Conservation (phyloP, 2,113 vertebrate genomes). For the Apteryx owenii region DNA sequence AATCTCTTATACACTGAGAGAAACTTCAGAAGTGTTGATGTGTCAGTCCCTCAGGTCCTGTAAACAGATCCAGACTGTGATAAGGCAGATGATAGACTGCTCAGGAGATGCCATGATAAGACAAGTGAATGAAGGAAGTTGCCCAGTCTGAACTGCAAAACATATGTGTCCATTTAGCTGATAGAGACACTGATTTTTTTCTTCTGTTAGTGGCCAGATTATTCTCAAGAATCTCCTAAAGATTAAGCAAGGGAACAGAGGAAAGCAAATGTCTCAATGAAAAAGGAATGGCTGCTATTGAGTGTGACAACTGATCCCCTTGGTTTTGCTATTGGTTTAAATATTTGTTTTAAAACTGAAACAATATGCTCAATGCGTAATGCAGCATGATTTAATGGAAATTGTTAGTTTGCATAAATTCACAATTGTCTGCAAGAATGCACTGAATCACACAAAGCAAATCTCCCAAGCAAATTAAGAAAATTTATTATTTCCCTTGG, state of each 20-base stretch:
- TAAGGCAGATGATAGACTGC: not conserved
- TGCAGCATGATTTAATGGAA: conserved; percentile 11
- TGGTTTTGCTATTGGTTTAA: conserved; percentile 6
- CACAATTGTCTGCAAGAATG: not conserved
- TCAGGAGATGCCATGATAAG: not conserved
- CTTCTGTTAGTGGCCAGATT: not conserved
- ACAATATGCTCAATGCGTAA: not conserved
- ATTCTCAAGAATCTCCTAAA: not conserved
- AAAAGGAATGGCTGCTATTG: not conserved
- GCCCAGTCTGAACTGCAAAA: not conserved
- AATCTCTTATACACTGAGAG: conserved; percentile 7
- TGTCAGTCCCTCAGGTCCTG: not conserved
- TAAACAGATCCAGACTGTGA: not conserved
- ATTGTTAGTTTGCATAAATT: conserved; percentile 26
- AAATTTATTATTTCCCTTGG: not conserved
- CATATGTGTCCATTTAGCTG: not conserved
- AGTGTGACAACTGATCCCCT: not conserved
- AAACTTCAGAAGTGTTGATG: not conserved
- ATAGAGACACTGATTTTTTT: not conserved
- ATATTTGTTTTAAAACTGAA: not conserved
- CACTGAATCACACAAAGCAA: conserved; percentile 18
- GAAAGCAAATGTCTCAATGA: not conserved
- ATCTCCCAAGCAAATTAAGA: conserved; percentile 35
- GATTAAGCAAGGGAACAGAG: not conserved
- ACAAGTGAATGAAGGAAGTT: not conserved